Evolutionary conservation across 2,797 vertebrate species (phyloP).

Genomic region (Sphenodon punctatus): DNA sequence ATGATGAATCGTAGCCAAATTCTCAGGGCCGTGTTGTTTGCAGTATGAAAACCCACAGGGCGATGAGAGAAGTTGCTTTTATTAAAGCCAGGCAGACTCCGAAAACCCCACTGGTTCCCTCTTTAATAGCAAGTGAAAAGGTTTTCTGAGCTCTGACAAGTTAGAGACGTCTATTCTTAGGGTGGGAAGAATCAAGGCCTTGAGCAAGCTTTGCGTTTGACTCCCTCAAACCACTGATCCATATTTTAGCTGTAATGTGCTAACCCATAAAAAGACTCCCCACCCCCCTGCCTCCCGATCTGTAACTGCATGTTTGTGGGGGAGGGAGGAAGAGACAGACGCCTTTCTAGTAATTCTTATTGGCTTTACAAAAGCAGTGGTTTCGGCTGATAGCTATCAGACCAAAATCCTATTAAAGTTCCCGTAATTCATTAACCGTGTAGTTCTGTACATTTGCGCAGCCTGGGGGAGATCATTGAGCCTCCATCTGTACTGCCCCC

Average conservation of each 20-base stretch:
- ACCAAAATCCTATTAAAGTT: neutral
- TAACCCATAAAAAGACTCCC: constrained; percentile 55
- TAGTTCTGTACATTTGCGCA: too few species aligned
- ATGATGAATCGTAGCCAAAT: neutral
- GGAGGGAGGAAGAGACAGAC: neutral
- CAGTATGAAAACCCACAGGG: constrained; percentile 9
- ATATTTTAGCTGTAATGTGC: constrained; percentile 2
- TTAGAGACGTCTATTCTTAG: neutral
- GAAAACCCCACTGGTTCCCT: constrained; percentile 53
- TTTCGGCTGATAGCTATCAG: neutral
- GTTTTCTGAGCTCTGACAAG: constrained; percentile 30
- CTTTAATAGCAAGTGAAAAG: constrained; percentile 30
- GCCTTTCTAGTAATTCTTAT: neutral
- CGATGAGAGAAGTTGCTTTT: constrained; percentile 38
- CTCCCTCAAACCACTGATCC: constrained; percentile 22
- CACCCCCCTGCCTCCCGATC: constrained; percentile 55
- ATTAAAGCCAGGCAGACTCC: constrained; percentile 39
- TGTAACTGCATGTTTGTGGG: constrained; percentile 42
- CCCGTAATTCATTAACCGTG: neutral
- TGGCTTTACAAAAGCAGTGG: neutral
- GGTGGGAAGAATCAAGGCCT: neutral
- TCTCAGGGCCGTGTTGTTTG: neutral
- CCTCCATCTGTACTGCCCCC: neutral
- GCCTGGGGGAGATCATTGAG: neutral
- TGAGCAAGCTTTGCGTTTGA: constrained; percentile 54